Conservation (phyloP, 2,797 vertebrate species). For the Lagorchestes hirsutus region DNA sequence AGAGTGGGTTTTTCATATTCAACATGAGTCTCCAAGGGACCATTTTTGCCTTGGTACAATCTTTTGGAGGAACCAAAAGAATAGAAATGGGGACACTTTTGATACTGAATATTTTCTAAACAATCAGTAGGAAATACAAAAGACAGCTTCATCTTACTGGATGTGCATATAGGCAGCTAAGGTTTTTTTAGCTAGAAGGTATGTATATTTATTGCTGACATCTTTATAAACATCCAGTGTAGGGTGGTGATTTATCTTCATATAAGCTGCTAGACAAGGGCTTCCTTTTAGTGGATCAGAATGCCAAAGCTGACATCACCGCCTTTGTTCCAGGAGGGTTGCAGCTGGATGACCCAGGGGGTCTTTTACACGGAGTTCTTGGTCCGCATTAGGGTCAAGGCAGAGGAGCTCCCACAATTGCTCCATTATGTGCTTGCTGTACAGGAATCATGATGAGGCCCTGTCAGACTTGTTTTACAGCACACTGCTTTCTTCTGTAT, state of each 20-base stretch:
- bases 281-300: neutral
- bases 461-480: neutral
- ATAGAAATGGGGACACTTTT: neutral
- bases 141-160: neutral
- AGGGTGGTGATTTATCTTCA: slow-evolving; percentile 27
- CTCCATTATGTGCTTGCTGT: neutral
- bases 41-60: neutral
- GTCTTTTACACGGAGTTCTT: slow-evolving; percentile 13
- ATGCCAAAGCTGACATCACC: slow-evolving; percentile 58
- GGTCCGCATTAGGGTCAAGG: slow-evolving; percentile 29
- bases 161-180: neutral
- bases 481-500: neutral
- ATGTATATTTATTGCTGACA: slow-evolving; percentile 32
- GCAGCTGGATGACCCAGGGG: slow-evolving; percentile 45
- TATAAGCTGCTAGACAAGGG: neutral
- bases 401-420: slow-evolving; percentile 35
- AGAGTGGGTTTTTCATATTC: neutral
- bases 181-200: slow-evolving; percentile 41
- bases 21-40: neutral
- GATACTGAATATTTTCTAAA: slow-evolving; percentile 40
- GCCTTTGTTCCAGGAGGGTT: neutral
- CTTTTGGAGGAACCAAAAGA: neutral
- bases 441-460: neutral
- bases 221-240: slow-evolving; percentile 43
- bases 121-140: neutral